Base-by-base conservation (phyloP, 2,797 vertebrate genomes). In the Intellagama lesueurii region DNA sequence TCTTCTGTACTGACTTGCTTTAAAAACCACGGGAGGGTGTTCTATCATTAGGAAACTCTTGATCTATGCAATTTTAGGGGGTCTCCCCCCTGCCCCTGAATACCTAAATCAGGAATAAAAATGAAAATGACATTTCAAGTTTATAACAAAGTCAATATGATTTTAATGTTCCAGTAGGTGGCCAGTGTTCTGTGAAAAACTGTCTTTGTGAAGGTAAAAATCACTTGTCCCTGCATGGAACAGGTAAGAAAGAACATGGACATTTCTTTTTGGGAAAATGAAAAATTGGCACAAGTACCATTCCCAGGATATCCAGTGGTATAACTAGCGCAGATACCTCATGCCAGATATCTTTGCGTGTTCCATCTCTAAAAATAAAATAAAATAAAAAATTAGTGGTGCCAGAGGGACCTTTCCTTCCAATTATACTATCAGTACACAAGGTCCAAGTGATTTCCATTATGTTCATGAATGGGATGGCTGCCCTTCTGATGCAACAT, bases 141-240 rank as follows among this genome's bases (percentile, higher is more conserved):
- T 81, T 70, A 83, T 83, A 91, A 88, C 52, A 86, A 84, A 89
- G 68, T 80, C 49, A 91, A 73, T 40, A 87, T 8, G 0, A 88
- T 86, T 91, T 90, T 86, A 16, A 89, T 90, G 88, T 91, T 90
- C 76, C 87, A 92, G 17, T 1, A 81, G 26, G 4, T 40, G 75
- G 28, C 80, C 86, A 91, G 26, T 30, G 70, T 4, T 30, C 5
- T 24, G 87, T 83, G 26, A 91, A 73, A 79, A 87, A 5, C 0
- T 85, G 9, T 5, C 77, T 91, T 24, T 60, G 8, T 79, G 66
- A 19, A 83, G 32, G 66, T 16, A 79, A 78, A 70, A 83, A 72
- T 32, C 28, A 79, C 79, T 89, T 89, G 56, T 12, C 32, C 35
- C 52, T 76, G 64, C 8, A 64, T 52, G 82, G 35, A 56, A 16